Evolutionary conservation across 53 echinoderm and acorn worm species (phyloP), one percentile per base, ranked within the genome.

Genomic region (Zoroaster sp.): DNA sequence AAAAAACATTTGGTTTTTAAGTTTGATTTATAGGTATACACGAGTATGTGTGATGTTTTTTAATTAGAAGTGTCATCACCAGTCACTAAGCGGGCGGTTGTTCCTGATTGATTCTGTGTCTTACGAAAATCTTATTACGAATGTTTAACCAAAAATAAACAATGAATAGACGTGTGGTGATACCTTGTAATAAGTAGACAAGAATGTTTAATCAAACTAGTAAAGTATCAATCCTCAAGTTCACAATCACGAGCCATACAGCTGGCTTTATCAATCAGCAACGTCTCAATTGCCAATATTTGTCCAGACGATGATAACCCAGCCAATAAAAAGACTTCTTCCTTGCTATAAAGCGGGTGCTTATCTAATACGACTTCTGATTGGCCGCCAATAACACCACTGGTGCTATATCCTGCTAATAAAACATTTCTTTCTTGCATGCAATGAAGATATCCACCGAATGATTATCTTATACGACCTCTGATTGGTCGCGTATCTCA

Each of bases 171-270:
- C 39, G 37, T 40, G 41, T 40, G 73, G 39, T 21, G 73, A 43
- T 73, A 40, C 37, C 23, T 59, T 59, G 28, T 59, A 11, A 28
- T 36, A 40, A 39, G 17, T n/a, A 6, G 20, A 8, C 42, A 30
- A 34, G 41, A 82, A 13, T 66, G 59, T 67, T 82, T 82, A 82
- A 82, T 82, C 82, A 82, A 66, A 67, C 25, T 15, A 42, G 82
- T 66, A 43, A 33, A 31, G n/a, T 45, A 82, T 82, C 82, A 82
- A 66, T 82, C 82, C 35, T 82, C 82, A 28, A 33, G 66, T 82
- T 23, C 30, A 6, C 14, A 67, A 82, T 82, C 68, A 66, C 12
- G 15, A 82, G 32, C 28, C 23, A 10, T 18, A 42, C 82, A 20
- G 66, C 43, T 32, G 20, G 65, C 15, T 40, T 32, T 66, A 66